These are phyloP conservation scores for Neostethus bicornis DNA, from an alignment of 2,797 vertebrate species.

Conservation along the genomic window DNA sequence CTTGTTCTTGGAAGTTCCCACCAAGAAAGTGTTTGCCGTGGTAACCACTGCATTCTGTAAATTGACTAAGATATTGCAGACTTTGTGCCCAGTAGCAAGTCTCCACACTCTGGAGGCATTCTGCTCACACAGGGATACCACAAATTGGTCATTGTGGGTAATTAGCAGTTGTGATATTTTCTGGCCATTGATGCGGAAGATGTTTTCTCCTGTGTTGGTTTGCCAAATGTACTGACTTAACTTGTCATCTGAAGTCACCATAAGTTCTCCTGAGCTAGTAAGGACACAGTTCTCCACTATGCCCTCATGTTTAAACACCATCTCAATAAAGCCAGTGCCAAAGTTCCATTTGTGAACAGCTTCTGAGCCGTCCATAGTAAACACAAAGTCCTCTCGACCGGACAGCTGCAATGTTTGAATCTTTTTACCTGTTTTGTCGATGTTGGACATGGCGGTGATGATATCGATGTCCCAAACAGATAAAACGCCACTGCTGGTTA, in stretches of 20 bases:
- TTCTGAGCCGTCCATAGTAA: conserved; percentile 95
- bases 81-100: conserved; percentile 94
- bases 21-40: conserved; percentile 96
- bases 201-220: conserved; percentile 92
- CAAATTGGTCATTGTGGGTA: conserved; percentile 98
- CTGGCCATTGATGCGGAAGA: conserved; percentile 97
- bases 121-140: conserved; percentile 97
- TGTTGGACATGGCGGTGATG: conserved; percentile 99
- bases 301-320: conserved; percentile 95
- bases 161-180: conserved; percentile 95
- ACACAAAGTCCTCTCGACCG: conserved; percentile 93
- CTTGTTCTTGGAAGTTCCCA: conserved; percentile 95
- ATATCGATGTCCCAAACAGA: conserved; percentile 99
- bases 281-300: conserved; percentile 95
- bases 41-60: conserved; percentile 96
- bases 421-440: conserved; percentile 97
- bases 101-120: conserved; percentile 98
- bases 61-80: conserved; percentile 98
- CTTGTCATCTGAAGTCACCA: conserved; percentile 97
- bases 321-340: conserved; percentile 95
- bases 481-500: conserved; percentile 95
- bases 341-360: conserved; percentile 99
- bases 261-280: conserved; percentile 93
- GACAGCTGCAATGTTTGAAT: conserved; percentile 91
- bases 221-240: conserved; percentile 98